Conservation (phyloP, 2,113 vertebrate species). For the Panthera tigris region DNA sequence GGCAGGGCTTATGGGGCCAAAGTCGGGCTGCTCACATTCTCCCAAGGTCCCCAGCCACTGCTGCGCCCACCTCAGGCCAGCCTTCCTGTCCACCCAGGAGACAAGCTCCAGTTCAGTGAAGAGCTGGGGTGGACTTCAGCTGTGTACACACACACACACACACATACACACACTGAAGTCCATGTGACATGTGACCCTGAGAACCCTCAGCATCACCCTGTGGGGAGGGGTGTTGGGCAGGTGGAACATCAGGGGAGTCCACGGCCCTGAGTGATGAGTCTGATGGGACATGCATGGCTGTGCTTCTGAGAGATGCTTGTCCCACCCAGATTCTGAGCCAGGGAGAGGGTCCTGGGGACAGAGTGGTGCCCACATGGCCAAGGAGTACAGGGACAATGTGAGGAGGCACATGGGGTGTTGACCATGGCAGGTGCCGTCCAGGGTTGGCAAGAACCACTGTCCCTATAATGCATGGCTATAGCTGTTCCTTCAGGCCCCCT, state of each 20-base stretch:
- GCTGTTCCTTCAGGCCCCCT: neutral
- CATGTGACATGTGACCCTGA: neutral
- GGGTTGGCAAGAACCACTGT: neutral
- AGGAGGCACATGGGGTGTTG: neutral
- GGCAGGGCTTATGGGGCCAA: neutral
- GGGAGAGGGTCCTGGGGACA: neutral
- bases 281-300: neutral
- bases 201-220: neutral
- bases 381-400: neutral
- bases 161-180: neutral
- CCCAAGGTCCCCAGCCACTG: neutral
- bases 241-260: neutral
- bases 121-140: neutral
- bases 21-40: neutral
- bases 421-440: no score
- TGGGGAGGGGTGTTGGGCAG: neutral
- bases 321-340: neutral
- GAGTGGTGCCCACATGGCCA: accelerated
- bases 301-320: neutral
- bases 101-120: neutral
- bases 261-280: neutral
- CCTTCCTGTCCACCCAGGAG: neutral
- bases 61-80: neutral
- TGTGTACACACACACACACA: accelerated
- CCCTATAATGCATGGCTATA: neutral